Evolutionary conservation across 2,888 invertebrate species (phyloP), one percentile per base, ranked within the genome.

Genomic region (Acronicta aceris): DNA sequence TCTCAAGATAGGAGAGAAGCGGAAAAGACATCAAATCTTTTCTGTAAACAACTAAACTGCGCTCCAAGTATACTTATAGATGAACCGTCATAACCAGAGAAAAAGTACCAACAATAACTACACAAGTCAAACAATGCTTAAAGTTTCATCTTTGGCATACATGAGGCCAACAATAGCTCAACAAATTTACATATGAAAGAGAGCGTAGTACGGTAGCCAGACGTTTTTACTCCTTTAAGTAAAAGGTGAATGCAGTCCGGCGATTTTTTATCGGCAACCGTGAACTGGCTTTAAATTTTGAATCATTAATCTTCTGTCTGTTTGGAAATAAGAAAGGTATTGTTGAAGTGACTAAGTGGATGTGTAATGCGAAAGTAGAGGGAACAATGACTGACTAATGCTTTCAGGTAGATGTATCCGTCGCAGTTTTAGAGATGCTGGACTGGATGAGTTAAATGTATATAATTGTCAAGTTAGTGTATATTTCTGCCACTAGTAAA

Each of bases 161-260:
- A 78, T 76, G 74, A 74, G 56, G 15, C 78, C 81, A 81, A 89
- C 88, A 91, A 89, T 89, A 83, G 83, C 71, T 71, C 71, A 82
- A 78, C 71, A 76, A 81, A 92, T 92, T 92, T 88, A 70, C 92
- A 92, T 92, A 84, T 85, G 87, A 92, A 92, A 88, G 87, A 77
- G 74, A 70, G 91, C 90, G 92, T 92, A 92, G 88, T 83, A 75
- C 92, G 81, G 92, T 87, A 89, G 92, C 86, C 74, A 78, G 74
- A 72, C 67, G 77, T 79, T 87, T 85, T 84, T 86, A 82, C 81
- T 73, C 70, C 71, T 78, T 84, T 69, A 67, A 72, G 71, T 81
- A 74, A 80, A 78, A 68, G 63, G 52, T 55, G 51, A 51, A 61
- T 58, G 53, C 69, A 81, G 78, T 77, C 79, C 71, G 50, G 79